Evolutionary conservation across 1,140 invertebrate species (phyloP).

Genomic region (Chironomus tepperi): DNA sequence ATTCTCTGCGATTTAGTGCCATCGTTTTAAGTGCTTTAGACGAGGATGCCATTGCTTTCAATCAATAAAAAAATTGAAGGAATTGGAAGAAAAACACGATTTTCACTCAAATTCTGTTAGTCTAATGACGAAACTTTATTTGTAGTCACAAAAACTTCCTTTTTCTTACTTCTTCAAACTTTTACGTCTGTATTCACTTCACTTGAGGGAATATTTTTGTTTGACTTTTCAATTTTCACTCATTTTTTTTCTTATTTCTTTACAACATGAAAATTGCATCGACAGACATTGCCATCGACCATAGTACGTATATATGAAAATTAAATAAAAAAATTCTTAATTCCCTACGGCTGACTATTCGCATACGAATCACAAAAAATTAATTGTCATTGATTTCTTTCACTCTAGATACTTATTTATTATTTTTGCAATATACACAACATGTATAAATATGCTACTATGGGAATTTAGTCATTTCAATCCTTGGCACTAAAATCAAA

Average conservation of each 20-base stretch:
- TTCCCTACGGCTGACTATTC: no score
- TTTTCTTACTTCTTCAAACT: background rate
- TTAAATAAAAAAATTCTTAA: no score
- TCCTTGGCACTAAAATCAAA: no score
- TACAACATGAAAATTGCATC: background rate
- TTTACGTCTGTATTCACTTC: background rate
- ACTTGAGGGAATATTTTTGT: background rate
- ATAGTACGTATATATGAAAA: no score
- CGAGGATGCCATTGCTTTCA: constrained; percentile 15
- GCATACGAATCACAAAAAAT: no score
- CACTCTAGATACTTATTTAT: no score
- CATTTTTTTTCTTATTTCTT: no score
- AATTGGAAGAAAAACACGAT: background rate
- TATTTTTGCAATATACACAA: no score
- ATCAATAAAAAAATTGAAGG: background rate
- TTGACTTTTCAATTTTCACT: constrained; percentile 2
- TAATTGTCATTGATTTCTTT: no score
- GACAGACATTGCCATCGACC: background rate
- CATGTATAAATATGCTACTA: no score
- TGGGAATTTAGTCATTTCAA: no score
- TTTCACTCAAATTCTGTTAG: constrained; percentile 1
- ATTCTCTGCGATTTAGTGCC: background rate
- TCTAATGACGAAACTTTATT: background rate
- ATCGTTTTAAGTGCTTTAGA: background rate
- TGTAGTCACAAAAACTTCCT: background rate